Evolutionary conservation across 2,113 vertebrate species (phyloP).

Genomic region (Xenus cinereus): DNA sequence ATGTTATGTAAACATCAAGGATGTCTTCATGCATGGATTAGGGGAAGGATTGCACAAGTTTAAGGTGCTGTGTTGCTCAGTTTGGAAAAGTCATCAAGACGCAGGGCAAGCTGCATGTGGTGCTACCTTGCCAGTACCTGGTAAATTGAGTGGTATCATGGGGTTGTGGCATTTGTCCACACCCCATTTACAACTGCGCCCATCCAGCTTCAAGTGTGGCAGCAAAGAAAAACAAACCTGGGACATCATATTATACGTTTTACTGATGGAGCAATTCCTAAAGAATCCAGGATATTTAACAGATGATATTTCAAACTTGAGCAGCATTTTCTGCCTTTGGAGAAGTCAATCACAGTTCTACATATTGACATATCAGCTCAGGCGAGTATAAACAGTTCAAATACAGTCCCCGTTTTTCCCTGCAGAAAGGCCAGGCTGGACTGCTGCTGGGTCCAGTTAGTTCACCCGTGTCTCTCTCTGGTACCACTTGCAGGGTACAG

Average conservation of each 20-base stretch:
- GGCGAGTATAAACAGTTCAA: neutral
- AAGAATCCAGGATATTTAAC: neutral
- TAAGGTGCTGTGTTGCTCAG: neutral
- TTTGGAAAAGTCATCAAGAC: neutral
- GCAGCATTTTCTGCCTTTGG: neutral
- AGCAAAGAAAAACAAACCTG: neutral
- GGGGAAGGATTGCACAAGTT: neutral
- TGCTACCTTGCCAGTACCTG: neutral
- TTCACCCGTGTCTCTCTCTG: neutral
- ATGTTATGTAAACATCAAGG: neutral
- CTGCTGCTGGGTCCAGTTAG: neutral
- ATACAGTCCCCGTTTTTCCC: rapidly evolving
- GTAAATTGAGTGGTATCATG: neutral
- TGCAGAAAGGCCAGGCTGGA: neutral
- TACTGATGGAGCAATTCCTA: neutral
- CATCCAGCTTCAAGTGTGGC: neutral
- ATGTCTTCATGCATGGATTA: neutral
- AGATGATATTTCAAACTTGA: neutral
- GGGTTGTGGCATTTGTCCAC: neutral
- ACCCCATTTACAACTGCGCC: neutral
- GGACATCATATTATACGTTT: neutral
- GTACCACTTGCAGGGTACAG: neutral
- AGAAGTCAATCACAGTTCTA: neutral
- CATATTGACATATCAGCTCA: neutral
- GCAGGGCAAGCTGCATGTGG: neutral